phyloP scores from a whole-genome alignment of 2,113 vertebrate species.

The Semnornis frantzii region DNA sequence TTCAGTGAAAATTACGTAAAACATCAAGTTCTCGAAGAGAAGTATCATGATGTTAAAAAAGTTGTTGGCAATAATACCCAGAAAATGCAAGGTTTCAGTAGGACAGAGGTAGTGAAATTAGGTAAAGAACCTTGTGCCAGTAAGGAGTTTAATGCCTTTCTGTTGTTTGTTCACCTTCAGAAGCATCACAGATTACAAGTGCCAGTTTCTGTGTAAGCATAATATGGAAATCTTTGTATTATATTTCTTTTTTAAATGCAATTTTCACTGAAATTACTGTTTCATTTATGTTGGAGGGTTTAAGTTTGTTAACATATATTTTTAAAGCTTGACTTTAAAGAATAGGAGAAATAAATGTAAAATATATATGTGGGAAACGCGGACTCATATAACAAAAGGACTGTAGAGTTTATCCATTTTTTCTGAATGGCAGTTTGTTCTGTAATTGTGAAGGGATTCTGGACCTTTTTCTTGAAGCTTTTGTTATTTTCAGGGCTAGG shows the following conservation, averaged over 20 bases:
- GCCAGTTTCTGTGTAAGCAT: not conserved
- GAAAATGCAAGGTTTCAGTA: not conserved
- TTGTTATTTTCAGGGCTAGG: not conserved
- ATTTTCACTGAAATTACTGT: not conserved
- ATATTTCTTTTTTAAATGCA: not conserved
- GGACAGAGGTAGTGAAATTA: not conserved
- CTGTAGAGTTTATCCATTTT: not conserved
- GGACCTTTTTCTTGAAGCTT: not conserved
- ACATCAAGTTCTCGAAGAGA: not conserved
- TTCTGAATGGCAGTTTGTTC: constrained; percentile 21
- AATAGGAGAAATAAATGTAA: not conserved
- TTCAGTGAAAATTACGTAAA: not conserved
- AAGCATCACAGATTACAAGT: not conserved
- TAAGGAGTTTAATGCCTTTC: not conserved
- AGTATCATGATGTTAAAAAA: not conserved
- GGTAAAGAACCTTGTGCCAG: not conserved
- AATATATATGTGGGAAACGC: not conserved
- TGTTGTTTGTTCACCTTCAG: not conserved
- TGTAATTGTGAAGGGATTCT: not conserved
- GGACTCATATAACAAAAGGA: not conserved
- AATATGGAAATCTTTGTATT: not conserved
- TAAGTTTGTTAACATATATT: not conserved
- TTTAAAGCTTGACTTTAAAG: not conserved
- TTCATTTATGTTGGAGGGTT: not conserved
- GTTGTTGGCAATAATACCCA: not conserved